Conservation (phyloP, 2,797 vertebrate species). For the Chaenodraco wilsoni region DNA sequence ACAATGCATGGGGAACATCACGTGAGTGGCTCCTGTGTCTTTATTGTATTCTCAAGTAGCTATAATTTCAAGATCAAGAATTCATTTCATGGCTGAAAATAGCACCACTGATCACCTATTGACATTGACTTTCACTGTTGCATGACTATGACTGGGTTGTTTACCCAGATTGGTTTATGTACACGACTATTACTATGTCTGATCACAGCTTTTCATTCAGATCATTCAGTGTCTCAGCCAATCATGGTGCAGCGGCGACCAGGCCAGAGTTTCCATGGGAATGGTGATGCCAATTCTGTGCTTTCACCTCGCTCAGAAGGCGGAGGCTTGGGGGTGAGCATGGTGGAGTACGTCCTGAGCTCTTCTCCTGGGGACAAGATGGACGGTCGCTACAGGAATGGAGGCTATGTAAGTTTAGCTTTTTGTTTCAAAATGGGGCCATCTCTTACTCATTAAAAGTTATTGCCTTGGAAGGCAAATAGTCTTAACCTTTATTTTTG, state of each 20-base stretch:
- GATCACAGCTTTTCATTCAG: constrained; percentile 78
- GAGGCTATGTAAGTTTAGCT: constrained; percentile 91
- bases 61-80: neutral
- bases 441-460: neutral
- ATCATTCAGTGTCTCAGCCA: constrained; percentile 98
- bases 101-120: neutral
- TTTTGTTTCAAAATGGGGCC: too few species aligned
- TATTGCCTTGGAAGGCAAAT: neutral
- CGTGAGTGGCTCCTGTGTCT: constrained; percentile 85
- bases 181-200: constrained; percentile 38
- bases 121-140: neutral
- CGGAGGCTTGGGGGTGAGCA: constrained; percentile 97
- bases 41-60: neutral
- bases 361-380: constrained; percentile 99
- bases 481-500: neutral
- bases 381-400: constrained; percentile 96
- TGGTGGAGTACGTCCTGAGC: constrained; percentile 99
- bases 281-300: constrained; percentile 95
- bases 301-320: constrained; percentile 98
- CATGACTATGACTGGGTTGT: neutral
- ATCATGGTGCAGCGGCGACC: constrained; percentile 99
- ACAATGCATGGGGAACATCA: constrained; percentile 95
- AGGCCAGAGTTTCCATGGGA: constrained; percentile 97
- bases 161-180: neutral
- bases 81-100: neutral